Evolutionary conservation across 2,113 vertebrate species (phyloP), one percentile per base, ranked within the genome.

Genomic region (Saiga tatarica): DNA sequence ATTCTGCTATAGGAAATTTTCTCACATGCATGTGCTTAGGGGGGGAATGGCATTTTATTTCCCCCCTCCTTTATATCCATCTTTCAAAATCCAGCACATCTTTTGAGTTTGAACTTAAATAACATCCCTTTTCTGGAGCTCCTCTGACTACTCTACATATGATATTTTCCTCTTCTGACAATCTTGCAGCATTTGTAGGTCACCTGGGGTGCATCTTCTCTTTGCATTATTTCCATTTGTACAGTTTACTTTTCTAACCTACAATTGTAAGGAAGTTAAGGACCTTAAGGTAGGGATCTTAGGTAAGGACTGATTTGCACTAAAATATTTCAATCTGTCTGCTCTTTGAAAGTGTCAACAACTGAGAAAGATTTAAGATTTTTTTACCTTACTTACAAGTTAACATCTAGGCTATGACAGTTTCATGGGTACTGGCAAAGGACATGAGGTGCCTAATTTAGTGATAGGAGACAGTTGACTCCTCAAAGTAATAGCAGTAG

Each of bases 261-360:
- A 55, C n/a, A 76, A 71, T 11, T 92, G 3, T 91, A 85, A 71
- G 8, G 50, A 59, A 50, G 45, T 92, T 62, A 81, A 57, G 28
- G 17, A 82, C 17, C 85, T 86, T 82, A 55, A 94, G 23, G 21
- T 71, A 45, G 91, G 50, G 8, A 87, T 13, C n/a, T 90, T 81
- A 93, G 83, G 3, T 39, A 82, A 90, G n/a, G 45, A 0, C 16
- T 53, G 89, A 87, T 84, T 87, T 86, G 15, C 62, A 84, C 82
- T 62, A 39, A 67, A 79, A 45, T 96, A 5, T 33, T 88, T 96
- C 79, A 28, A 36, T 82, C 36, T 90, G 33, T 91, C 23, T 95
- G 3, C 39, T 76, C 23, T 94, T 82, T 84, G 71, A 94, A 94
- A 95, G 90, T 87, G 11, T 78, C 17, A 94, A 90, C 33, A 91